Base-by-base conservation (phyloP, 2,888 invertebrate genomes). In the Eilema caniola region DNA sequence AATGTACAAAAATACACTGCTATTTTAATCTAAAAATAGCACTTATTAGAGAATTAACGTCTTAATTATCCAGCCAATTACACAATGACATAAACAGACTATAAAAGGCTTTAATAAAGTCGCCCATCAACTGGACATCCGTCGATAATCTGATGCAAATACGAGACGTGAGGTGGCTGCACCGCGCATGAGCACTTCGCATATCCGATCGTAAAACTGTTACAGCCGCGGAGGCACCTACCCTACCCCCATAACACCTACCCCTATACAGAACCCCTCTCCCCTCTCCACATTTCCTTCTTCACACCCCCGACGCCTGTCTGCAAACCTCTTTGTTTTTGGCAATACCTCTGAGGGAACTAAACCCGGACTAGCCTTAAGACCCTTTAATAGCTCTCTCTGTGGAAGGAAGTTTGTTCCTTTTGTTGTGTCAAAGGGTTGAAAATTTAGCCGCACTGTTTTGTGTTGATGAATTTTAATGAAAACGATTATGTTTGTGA, bases 201-300 rank as follows among this genome's bases (percentile, higher is more conserved):
- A 90, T 91, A 92, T 92, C 92, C 91, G 92, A 90, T 94, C 95
- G 93, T 95, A 95, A 95, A 95, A 94, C 89, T 89, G 93, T 93
- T 90, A 93, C 92, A 90, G 86, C 92, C 89, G 64, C 83, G 83
- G 78, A 81, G 83, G 86, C 72, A 72, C 68, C 72, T 66, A 72
- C 72, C 72, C 85, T 82, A 86, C 86, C 85, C 86, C 82, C 73
- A 70, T 81, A 76, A 65, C 72, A 77, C 80, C 74, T 76, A 82
- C 83, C 82, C 83, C 81, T 74, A 62, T 53, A 74, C 72, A 73
- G 69, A 73, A 66, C 66, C 68, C 78, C 82, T 47, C 81, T 77
- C 70, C 72, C 74, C 69, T 62, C 76, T 77, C 75, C 79, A 76
- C 69, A 67, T 68, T 70, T 70, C 77, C 72, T 71, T 81, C 82